These are phyloP conservation scores for Acrossocheilus wenchowensis DNA, from an alignment of 2,797 vertebrate species.

Conservation along the genomic window DNA sequence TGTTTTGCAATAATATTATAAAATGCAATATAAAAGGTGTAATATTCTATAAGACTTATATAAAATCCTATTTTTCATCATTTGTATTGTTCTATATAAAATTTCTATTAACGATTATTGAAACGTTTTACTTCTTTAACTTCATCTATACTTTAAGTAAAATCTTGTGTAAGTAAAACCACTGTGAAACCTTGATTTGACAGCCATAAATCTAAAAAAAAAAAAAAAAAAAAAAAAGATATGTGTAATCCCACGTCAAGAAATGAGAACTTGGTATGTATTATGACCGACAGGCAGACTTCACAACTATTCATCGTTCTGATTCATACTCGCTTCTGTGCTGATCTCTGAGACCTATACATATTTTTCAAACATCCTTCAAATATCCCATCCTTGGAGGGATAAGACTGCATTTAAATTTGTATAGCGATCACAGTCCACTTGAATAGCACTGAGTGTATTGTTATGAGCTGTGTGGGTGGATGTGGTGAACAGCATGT, in stretches of 20 bases:
- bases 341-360: not conserved
- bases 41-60: not conserved
- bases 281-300: not conserved
- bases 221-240: no score
- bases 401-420: conserved; percentile 5
- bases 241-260: not conserved
- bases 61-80: not conserved
- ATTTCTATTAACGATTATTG: not conserved
- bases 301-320: not conserved
- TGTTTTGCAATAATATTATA: not conserved
- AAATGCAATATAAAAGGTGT: not conserved
- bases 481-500: conserved; percentile 2
- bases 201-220: not conserved
- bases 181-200: not conserved
- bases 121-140: not conserved
- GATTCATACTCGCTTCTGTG: not conserved
- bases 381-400: conserved; percentile 26
- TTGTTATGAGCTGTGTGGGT: conserved; percentile 31
- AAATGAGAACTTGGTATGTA: not conserved
- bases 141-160: not conserved
- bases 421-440: conserved; percentile 7
- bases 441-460: conserved; percentile 11
- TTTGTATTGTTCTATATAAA: not conserved
- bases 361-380: conserved; percentile 34
- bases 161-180: not conserved